These are phyloP conservation scores for Drosophila pseudotalamancana DNA, from an alignment of 2,888 invertebrate species.

Conservation along the genomic window DNA sequence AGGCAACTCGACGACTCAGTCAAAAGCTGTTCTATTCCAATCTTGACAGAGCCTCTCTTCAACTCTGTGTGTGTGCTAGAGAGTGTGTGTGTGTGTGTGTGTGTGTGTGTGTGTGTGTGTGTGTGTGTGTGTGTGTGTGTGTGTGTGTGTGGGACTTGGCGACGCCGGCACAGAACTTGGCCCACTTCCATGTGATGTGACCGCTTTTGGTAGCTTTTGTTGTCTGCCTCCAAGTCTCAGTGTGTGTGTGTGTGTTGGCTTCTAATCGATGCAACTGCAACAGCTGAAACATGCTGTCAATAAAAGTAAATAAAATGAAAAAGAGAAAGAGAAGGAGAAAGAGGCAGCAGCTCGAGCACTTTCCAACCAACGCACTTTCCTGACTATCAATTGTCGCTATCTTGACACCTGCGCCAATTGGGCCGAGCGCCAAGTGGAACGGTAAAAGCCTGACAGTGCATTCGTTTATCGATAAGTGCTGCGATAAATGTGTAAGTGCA, in stretches of 20 bases:
- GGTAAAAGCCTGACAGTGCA: conserved; percentile 13
- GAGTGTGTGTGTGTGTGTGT: conserved; percentile 18
- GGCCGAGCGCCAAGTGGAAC: conserved; percentile 25
- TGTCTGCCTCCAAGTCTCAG: conserved; percentile 2
- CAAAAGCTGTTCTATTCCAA: conserved; percentile 25
- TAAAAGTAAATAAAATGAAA: conserved; percentile 16
- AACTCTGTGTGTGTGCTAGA: conserved; percentile 10
- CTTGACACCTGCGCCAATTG: conserved; percentile 45
- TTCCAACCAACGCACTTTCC: conserved; percentile 43
- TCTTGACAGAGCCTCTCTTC: conserved; percentile 28
- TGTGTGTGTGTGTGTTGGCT: conserved; percentile 16
- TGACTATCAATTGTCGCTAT: conserved; percentile 20
- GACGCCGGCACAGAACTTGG: conserved; percentile 59
- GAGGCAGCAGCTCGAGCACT: conserved; percentile 19
- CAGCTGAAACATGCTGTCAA: conserved; percentile 50
- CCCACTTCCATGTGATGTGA: conserved; percentile 66
- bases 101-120: conserved; percentile 25
- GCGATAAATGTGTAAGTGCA: conserved; percentile 21
- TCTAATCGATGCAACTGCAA: conserved; percentile 54
- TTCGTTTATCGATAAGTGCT: conserved; percentile 23
- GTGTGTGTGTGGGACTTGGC: conserved; percentile 33
- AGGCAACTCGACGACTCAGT: conserved; percentile 10
- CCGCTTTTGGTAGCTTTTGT: conserved; percentile 57
- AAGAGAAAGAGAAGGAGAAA: conserved; percentile 39
- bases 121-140: conserved; percentile 22